These are phyloP conservation scores for Coregonus ussuriensis DNA, from an alignment of 2,797 vertebrate species.

Conservation along the genomic window DNA sequence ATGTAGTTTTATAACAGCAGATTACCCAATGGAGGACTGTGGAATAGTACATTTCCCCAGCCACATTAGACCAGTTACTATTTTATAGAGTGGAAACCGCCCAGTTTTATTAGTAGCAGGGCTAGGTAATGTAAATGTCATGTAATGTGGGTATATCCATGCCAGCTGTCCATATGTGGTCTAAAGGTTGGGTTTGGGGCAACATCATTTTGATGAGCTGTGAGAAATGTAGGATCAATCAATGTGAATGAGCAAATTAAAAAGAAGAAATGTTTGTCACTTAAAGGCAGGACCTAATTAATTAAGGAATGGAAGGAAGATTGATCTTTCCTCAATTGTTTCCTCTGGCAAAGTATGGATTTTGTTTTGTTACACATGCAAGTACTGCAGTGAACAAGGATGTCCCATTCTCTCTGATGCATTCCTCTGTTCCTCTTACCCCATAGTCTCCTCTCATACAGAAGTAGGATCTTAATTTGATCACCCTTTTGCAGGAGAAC, in stretches of 20 bases:
- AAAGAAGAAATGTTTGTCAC: neutral
- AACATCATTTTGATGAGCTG: neutral
- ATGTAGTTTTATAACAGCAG: conserved; percentile 52
- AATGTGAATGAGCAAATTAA: neutral
- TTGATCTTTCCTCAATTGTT: neutral
- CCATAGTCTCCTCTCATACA: neutral
- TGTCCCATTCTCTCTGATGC: neutral
- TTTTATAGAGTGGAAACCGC: conserved; percentile 42
- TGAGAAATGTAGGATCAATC: neutral
- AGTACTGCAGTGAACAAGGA: neutral
- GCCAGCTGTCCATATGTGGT: neutral
- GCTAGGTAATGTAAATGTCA: neutral
- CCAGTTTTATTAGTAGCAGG: conserved; percentile 9
- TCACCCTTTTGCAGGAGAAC: too few species aligned
- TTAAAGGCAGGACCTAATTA: neutral
- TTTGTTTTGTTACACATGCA: neutral
- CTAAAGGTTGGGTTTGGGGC: neutral
- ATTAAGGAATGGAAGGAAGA: neutral
- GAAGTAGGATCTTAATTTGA: neutral
- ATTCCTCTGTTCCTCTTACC: neutral
- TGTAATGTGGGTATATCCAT: neutral
- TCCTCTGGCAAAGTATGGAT: neutral
- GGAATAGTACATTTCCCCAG: conserved; percentile 19
- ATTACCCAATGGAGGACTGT: conserved; percentile 38
- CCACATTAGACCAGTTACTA: conserved; percentile 44